These are phyloP conservation scores for Nothobranchius furzeri DNA, from an alignment of 2,113 vertebrate genomes.

Conservation along the genomic window DNA sequence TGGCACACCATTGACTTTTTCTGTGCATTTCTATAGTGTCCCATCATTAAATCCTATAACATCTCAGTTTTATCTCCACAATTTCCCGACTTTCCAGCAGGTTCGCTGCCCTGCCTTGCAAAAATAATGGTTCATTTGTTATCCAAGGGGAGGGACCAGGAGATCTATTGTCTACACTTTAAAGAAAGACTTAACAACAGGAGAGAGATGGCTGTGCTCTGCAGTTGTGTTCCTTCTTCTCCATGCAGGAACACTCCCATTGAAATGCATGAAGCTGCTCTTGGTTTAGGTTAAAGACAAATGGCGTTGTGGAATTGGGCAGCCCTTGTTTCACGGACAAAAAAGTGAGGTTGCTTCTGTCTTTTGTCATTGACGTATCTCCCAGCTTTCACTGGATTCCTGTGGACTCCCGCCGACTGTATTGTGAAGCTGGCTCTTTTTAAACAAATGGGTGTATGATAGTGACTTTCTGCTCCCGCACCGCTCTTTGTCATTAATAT, in stretches of 20 bases:
- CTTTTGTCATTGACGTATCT: slow-evolving; percentile 76
- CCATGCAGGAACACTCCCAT: slow-evolving; percentile 70
- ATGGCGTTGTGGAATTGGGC: slow-evolving; percentile 60
- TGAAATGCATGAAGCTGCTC: slow-evolving; percentile 76
- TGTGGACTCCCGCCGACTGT: slow-evolving; percentile 71
- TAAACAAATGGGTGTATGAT: slow-evolving; percentile 78
- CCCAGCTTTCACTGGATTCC: slow-evolving; percentile 66
- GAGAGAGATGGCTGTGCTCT: slow-evolving; percentile 58
- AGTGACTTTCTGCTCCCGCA: slow-evolving; percentile 72
- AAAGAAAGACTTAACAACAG: slow-evolving; percentile 73
- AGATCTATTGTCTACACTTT: slow-evolving; percentile 67
- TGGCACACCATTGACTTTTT: slow-evolving; percentile 22
- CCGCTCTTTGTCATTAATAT: slow-evolving; percentile 77
- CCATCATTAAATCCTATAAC: slow-evolving; percentile 9
- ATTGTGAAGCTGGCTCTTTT: slow-evolving; percentile 74
- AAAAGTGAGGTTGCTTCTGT: slow-evolving; percentile 71
- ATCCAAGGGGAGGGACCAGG: slow-evolving; percentile 57
- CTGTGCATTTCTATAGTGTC: not conserved
- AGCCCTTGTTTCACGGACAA: slow-evolving; percentile 65
- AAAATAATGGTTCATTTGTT: slow-evolving; percentile 69
- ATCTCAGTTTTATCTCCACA: slow-evolving; percentile 7
- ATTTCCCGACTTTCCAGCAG: slow-evolving; percentile 18
- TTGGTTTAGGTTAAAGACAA: slow-evolving; percentile 68
- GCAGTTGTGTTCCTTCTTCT: slow-evolving; percentile 53
- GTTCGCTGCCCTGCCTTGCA: slow-evolving; percentile 39